Base-by-base conservation (phyloP, 2,888 invertebrate genomes). In the Elaeidobius kamerunicus region DNA sequence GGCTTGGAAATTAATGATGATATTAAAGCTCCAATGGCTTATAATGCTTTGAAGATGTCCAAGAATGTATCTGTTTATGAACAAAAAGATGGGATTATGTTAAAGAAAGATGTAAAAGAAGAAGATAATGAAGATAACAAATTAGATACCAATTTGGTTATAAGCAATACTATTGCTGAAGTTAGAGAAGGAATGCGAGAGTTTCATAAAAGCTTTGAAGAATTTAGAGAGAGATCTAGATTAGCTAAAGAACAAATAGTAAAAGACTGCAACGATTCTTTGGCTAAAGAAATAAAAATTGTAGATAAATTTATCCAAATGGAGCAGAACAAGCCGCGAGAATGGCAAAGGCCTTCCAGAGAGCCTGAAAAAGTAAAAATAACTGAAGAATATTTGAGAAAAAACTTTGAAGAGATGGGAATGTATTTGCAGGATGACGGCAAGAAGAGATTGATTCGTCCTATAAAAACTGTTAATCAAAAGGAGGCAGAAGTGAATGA, bases 221-320 rank as follows among this genome's bases (percentile, higher is more conserved):
- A 61, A 39, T 66, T 65, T 56, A 57, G 60, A 4, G 57, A 64
- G 19, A 50, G 48, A 45, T 58, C 59, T 15, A 53, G 63, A 45
- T 20, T 53, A 41, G 56, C 57, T 14, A 53, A 54, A 27, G 61
- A 61, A 28, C 12, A 35, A 35, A 35, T 69, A 18, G 60, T 70
- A 17, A 60, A 65, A 14, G 63, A 66, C 12, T 71, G 68, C 52
- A 65, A 67, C 41, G 61, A 62, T 11, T 62, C 66, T 6, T 59
- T 69, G 45, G 61, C 63, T 41, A 60, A 61, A 46, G 65, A 66
- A 52, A 49, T 62, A 16, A 51, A 58, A 43, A 55, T 63, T 16
- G 55, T 63, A 2, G 56, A 63, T 7, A 60, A 62, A 34, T 48
- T 62, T n/a, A 60, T 61, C 52, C 30, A 44, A 2, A 17, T 53